Percentiles rank a stretch among this genome's conserved stretches.
Evolutionary conservation across 2,888 invertebrate genomes (phyloP).

Genomic region (Hirudinaria manillensis): DNA sequence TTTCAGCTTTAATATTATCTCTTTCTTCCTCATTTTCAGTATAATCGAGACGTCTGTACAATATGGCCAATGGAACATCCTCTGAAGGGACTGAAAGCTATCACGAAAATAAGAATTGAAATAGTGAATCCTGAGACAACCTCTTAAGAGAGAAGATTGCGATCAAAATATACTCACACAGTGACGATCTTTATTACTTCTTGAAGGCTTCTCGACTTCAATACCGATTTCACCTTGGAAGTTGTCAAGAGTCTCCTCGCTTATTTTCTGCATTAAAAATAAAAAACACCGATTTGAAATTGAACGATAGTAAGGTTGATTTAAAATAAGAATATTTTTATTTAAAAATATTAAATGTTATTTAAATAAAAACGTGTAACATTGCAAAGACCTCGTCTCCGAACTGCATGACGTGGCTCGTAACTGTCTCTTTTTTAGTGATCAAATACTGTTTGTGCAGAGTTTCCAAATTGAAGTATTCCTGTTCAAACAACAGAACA

Average conservation of each 20-base stretch:
- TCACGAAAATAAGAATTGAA: conserved; percentile 12
- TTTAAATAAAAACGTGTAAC: not conserved
- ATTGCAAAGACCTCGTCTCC: conserved; percentile 55
- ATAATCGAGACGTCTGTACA: conserved; percentile 47
- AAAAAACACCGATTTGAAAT: not conserved
- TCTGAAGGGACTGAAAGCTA: conserved; percentile 51
- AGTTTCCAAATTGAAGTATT: conserved; percentile 57
- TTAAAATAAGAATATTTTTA: not conserved
- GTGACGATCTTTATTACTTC: not conserved
- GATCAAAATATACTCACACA: not conserved
- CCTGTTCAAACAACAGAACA: conserved; percentile 46
- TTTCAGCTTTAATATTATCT: conserved; percentile 41
- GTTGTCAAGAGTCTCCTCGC: conserved; percentile 20
- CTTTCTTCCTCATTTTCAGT: conserved; percentile 42
- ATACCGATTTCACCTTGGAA: conserved; percentile 25
- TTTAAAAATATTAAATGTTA: conserved; percentile 1
- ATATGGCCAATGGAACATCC: conserved; percentile 54
- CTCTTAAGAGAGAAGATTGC: not conserved
- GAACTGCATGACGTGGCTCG: conserved; percentile 61
- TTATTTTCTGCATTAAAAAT: conserved; percentile 21
- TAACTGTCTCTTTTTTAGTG: conserved; percentile 59
- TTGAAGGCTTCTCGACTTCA: conserved; percentile 5
- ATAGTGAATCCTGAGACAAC: not conserved
- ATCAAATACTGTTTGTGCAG: conserved; percentile 58
- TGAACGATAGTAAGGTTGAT: not conserved